Conservation (phyloP, 2,113 vertebrate genomes). For the Solea solea region DNA sequence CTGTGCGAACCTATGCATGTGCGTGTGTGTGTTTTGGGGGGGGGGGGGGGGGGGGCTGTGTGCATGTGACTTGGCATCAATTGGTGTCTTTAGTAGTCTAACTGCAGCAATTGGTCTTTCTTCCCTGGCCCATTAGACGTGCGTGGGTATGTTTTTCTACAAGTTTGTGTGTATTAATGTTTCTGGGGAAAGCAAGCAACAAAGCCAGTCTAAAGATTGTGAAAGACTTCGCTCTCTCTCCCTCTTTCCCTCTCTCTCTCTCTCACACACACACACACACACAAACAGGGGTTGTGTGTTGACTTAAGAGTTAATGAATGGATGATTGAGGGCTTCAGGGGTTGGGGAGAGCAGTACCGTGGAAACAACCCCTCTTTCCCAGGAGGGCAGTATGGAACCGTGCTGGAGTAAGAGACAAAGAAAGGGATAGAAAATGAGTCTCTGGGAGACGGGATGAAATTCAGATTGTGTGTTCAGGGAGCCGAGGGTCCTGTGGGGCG, state of each 20-base stretch:
- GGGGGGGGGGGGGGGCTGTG: constrained; percentile 14
- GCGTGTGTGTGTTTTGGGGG: constrained; percentile 18
- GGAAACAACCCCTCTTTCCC: constrained; percentile 70
- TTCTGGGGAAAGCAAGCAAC: constrained; percentile 33
- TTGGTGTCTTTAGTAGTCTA: constrained; percentile 49
- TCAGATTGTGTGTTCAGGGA: constrained; percentile 55
- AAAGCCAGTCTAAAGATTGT: constrained; percentile 59
- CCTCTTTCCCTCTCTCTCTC: constrained; percentile 35
- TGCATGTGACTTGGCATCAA: constrained; percentile 52
- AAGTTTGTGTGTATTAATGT: constrained; percentile 14
- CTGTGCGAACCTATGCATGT: neutral
- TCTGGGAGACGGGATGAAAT: constrained; percentile 60
- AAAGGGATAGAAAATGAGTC: constrained; percentile 47
- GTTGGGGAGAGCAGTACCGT: constrained; percentile 66
- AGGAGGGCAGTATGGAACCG: constrained; percentile 63
- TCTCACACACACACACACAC: constrained; percentile 28
- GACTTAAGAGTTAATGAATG: constrained; percentile 84
- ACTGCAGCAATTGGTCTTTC: constrained; percentile 57
- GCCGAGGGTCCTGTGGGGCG: constrained; percentile 39
- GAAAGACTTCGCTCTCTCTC: constrained; percentile 21
- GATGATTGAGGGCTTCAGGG: constrained; percentile 77
- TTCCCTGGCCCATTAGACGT: constrained; percentile 26
- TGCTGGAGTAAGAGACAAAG: constrained; percentile 65
- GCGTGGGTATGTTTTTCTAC: constrained; percentile 25
- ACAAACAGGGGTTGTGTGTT: constrained; percentile 71